Percentiles rank a stretch among this genome's conserved stretches.
Evolutionary conservation across 1,140 invertebrate species (phyloP).

Genomic region (Lucilia sericata): DNA sequence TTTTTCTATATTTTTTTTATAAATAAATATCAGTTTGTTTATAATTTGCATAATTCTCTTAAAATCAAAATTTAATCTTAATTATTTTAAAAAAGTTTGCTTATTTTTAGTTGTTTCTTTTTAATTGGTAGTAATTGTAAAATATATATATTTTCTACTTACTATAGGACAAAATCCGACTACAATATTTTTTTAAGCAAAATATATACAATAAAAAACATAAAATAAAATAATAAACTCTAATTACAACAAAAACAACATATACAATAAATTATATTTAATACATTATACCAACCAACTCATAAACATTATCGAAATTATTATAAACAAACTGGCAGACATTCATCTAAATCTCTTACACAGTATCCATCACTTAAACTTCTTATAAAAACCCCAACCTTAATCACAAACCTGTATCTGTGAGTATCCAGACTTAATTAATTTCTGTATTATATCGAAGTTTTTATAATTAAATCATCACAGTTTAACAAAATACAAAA

Average conservation of each 20-base stretch:
- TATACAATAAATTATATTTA: neutral
- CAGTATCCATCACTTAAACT: neutral
- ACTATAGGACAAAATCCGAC: neutral
- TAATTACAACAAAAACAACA: conserved; percentile 3
- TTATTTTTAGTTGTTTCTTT: neutral
- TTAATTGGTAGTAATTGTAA: neutral
- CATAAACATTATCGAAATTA: neutral
- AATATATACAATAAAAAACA: neutral
- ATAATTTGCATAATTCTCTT: conserved; percentile 8
- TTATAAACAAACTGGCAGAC: neutral
- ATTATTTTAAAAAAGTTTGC: neutral
- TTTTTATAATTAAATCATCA: neutral
- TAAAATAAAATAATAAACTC: neutral
- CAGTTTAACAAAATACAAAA: neutral
- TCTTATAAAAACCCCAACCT: neutral
- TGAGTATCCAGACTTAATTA: neutral
- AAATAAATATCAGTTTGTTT: neutral
- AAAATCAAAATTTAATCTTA: neutral
- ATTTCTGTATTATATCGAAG: neutral
- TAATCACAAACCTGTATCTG: neutral
- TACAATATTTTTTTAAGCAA: neutral
- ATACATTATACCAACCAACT: neutral
- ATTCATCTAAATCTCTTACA: neutral
- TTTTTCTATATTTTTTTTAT: neutral
- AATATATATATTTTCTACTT: neutral